A percentile compares a stretch with the other conserved stretches of the same genome.
Conservation (phyloP, 2,113 vertebrate genomes). For the Protomyctophum bolini region DNA sequence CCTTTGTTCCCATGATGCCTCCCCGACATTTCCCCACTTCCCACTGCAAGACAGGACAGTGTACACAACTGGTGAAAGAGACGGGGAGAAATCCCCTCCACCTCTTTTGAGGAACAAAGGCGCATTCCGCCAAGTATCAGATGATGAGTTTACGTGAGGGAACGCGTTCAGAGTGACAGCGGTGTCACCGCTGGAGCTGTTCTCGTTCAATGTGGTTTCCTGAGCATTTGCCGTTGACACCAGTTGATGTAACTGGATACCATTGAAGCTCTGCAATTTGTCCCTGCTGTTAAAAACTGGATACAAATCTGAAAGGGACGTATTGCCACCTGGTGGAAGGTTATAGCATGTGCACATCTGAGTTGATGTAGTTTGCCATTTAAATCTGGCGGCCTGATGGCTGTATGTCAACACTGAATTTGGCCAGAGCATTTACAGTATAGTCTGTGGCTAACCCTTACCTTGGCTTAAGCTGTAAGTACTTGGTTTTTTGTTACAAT, state of each 20-base stretch:
- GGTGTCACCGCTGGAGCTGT: slow-evolving; percentile 42
- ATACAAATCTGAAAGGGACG: background rate
- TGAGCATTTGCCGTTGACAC: slow-evolving; percentile 34
- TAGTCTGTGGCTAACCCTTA: too few species aligned
- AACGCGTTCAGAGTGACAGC: slow-evolving; percentile 42
- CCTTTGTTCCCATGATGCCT: slow-evolving; percentile 34
- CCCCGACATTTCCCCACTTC: slow-evolving; percentile 15
- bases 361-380: slow-evolving; percentile 5
- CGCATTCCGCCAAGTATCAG: slow-evolving; percentile 35
- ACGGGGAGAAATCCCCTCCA: slow-evolving; percentile 41
- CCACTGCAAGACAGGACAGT: slow-evolving; percentile 23
- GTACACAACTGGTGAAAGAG: slow-evolving; percentile 47
- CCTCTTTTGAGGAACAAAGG: slow-evolving; percentile 57
- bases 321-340: slow-evolving; percentile 38
- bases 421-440: too few species aligned
- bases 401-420: background rate
- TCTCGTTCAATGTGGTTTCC: slow-evolving; percentile 32
- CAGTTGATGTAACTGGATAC: slow-evolving; percentile 32
- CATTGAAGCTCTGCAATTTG: slow-evolving; percentile 15
- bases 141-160: slow-evolving; percentile 55
- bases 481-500: too few species aligned
- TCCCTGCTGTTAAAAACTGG: background rate
- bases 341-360: background rate
- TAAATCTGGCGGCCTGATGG: slow-evolving; percentile 48
- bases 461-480: too few species aligned